These are phyloP conservation scores for Palloptera scutellata DNA, from an alignment of 2,888 invertebrate genomes.

Conservation along the genomic window DNA sequence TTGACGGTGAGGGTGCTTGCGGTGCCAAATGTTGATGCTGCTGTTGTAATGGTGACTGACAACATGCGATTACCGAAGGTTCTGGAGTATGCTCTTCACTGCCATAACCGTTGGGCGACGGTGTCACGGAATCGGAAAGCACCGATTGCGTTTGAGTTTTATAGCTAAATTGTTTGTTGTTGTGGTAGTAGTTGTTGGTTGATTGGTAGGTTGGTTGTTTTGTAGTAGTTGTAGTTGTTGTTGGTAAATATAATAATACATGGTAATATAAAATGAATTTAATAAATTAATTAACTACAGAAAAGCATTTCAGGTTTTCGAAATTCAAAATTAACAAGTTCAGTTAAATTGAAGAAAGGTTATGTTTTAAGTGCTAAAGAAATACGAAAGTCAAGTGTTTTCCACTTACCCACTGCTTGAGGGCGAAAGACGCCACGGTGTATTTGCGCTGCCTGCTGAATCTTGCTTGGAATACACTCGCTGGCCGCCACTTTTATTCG, in stretches of 20 bases:
- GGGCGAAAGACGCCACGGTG: slow-evolving; percentile 64
- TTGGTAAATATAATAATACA: slow-evolving; percentile 9
- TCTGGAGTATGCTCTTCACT: slow-evolving; percentile 64
- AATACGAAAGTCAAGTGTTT: background rate
- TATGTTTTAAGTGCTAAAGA: background rate
- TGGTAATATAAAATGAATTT: slow-evolving; percentile 6
- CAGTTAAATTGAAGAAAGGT: background rate
- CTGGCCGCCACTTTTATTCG: slow-evolving; percentile 69
- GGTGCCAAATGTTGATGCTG: slow-evolving; percentile 28
- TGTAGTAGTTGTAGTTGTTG: slow-evolving; percentile 13
- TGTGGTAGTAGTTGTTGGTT: slow-evolving; percentile 7
- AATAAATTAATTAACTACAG: background rate
- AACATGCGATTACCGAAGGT: slow-evolving; percentile 47
- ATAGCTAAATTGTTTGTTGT: slow-evolving; percentile 54
- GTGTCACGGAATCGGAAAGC: slow-evolving; percentile 78
- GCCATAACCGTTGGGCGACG: slow-evolving; percentile 74
- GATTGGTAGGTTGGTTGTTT: slow-evolving; percentile 10
- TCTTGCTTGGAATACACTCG: slow-evolving; percentile 79
- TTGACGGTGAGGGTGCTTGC: slow-evolving; percentile 32
- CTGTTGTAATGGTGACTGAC: slow-evolving; percentile 42
- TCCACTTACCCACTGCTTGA: slow-evolving; percentile 64
- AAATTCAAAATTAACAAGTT: background rate
- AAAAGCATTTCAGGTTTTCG: background rate
- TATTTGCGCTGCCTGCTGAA: slow-evolving; percentile 58
- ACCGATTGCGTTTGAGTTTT: slow-evolving; percentile 63